phyloP scores from a whole-genome alignment of 2,113 vertebrate species.

The Nestor notabilis region DNA sequence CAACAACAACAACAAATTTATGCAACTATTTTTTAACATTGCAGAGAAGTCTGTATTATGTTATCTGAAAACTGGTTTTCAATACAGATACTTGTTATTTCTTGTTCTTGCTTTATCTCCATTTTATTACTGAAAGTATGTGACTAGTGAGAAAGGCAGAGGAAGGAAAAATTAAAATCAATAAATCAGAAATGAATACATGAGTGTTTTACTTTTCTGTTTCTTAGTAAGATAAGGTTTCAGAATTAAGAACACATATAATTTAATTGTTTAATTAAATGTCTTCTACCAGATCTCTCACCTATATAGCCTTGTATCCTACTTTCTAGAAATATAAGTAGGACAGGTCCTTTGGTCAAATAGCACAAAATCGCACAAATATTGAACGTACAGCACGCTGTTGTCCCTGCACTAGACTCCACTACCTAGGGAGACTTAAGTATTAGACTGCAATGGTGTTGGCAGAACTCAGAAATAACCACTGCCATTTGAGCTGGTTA shows the following conservation, averaged over 20 bases:
- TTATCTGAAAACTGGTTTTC: not conserved
- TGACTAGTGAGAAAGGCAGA: not conserved
- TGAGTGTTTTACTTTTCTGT: not conserved
- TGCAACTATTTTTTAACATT: not conserved
- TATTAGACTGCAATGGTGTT: not conserved
- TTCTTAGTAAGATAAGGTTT: not conserved
- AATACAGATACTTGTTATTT: not conserved
- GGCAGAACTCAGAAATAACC: not conserved
- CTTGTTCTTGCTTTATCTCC: not conserved
- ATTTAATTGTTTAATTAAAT: not conserved
- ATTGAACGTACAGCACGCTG: not conserved
- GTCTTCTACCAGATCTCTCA: not conserved
- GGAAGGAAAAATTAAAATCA: not conserved
- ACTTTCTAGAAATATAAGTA: not conserved
- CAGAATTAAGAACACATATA: not conserved
- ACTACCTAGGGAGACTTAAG: not conserved
- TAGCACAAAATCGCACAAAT: not conserved
- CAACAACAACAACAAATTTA: not conserved
- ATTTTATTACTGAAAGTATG: not conserved
- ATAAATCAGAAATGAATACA: not conserved
- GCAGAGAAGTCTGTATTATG: not conserved
- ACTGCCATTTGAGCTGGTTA: not conserved
- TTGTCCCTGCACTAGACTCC: not conserved
- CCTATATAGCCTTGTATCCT: not conserved
- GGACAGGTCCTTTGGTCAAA: not conserved